A percentile compares a stretch with the other conserved stretches of the same genome.
These are phyloP conservation scores for Actinopyga echinites DNA, from an alignment of 53 echinoderm and acorn worm species.

Conservation along the genomic window DNA sequence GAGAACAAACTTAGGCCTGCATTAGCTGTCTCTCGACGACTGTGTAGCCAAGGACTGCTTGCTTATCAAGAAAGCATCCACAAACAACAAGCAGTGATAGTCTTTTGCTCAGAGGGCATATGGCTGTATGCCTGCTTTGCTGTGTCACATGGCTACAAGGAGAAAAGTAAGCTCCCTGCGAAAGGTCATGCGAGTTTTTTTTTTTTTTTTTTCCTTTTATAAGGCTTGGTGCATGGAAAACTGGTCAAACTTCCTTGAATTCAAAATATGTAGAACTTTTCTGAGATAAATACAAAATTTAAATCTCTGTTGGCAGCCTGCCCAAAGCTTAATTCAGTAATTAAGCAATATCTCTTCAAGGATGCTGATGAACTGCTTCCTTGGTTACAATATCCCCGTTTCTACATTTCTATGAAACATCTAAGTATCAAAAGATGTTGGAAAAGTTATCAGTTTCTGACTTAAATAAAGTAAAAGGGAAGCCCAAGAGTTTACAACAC, in stretches of 20 bases:
- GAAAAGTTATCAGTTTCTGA: no score
- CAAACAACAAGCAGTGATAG: no score
- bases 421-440: no score
- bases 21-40: slow-evolving; percentile 20
- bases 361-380: no score
- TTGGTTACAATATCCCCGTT: no score
- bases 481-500: no score
- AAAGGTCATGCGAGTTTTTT: slow-evolving; percentile 10
- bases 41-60: slow-evolving; percentile 10
- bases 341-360: neutral
- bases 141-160: neutral
- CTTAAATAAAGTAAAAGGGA: no score
- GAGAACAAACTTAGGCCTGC: slow-evolving; percentile 29
- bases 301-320: slow-evolving; percentile 6
- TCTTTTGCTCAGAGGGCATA: no score
- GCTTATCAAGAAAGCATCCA: neutral
- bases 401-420: no score
- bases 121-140: no score
- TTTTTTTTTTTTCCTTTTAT: neutral
- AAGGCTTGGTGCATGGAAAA: neutral
- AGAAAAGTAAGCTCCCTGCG: slow-evolving; percentile 2
- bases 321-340: neutral
- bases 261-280: neutral
- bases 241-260: slow-evolving; percentile 1
- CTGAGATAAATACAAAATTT: no score